These are phyloP conservation scores for Phaenicophaeus curvirostris DNA, from an alignment of 2,797 vertebrate species.

Conservation along the genomic window DNA sequence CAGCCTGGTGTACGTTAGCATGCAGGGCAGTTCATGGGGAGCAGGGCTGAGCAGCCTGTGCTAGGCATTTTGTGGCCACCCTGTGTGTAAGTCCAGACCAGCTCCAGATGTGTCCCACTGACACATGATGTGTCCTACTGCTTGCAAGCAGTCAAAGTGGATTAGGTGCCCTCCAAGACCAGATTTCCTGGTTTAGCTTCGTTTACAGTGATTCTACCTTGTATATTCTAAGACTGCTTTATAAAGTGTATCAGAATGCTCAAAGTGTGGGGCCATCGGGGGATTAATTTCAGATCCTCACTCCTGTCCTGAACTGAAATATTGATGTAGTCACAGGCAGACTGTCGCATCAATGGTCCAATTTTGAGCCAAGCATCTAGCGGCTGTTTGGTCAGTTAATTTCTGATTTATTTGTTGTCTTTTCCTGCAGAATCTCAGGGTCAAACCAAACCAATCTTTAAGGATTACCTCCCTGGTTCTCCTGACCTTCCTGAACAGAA, in stretches of 20 bases:
- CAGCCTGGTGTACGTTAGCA: not conserved
- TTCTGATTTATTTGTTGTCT: not conserved
- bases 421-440: constrained; percentile 60
- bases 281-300: not conserved
- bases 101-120: not conserved
- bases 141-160: not conserved
- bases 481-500: constrained; percentile 23
- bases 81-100: not conserved
- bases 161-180: not conserved
- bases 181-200: not conserved
- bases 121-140: too few relatives aligned
- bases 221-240: not conserved
- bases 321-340: not conserved
- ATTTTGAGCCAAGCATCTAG: not conserved
- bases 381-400: not conserved
- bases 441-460: constrained; percentile 14
- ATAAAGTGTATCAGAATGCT: not conserved
- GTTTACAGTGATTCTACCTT: not conserved
- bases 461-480: constrained; percentile 70
- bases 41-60: not conserved
- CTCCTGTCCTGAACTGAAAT: not conserved
- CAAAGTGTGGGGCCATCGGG: fast-evolving
- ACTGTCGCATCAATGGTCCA: not conserved
- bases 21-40: not conserved
- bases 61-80: not conserved